Percentiles rank a stretch among this genome's conserved stretches.
Conservation (phyloP, 2,113 vertebrate genomes). For the Hippolais icterina region DNA sequence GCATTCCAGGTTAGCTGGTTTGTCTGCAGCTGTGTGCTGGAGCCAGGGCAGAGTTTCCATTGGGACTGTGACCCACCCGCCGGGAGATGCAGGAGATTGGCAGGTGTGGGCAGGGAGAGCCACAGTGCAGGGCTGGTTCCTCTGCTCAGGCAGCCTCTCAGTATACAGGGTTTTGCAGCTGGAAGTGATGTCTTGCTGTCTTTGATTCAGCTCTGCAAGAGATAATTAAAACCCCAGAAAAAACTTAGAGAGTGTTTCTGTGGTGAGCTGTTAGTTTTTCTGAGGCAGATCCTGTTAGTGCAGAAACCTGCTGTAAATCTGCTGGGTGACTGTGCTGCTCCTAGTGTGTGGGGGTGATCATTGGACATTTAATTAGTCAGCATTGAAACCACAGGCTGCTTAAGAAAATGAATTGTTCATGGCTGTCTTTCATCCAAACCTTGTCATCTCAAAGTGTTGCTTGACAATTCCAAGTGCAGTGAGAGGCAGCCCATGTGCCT, state of each 20-base stretch:
- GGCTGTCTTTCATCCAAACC: not conserved
- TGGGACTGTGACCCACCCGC: not conserved
- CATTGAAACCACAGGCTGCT: not conserved
- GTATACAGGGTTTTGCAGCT: not conserved
- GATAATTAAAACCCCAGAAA: not conserved
- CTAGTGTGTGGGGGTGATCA: not conserved
- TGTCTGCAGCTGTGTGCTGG: not conserved
- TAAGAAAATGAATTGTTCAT: not conserved
- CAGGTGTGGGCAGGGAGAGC: not conserved
- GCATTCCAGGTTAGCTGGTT: not conserved
- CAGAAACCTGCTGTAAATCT: not conserved
- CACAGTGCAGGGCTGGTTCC: not conserved
- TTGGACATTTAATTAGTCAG: not conserved
- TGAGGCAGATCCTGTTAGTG: not conserved
- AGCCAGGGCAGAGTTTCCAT: rapidly evolving
- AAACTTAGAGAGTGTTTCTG: not conserved
- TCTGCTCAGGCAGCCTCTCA: not conserved
- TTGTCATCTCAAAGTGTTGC: not conserved
- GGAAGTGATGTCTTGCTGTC: not conserved
- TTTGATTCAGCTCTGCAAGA: not conserved
- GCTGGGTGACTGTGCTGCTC: not conserved
- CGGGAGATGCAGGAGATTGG: not conserved
- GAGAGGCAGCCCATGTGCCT: not conserved
- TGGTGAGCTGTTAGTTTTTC: not conserved
- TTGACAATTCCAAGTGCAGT: not conserved